Evolutionary conservation across 2,797 vertebrate species (phyloP), one percentile per base, ranked within the genome.

Genomic region (Austrolebias charrua): DNA sequence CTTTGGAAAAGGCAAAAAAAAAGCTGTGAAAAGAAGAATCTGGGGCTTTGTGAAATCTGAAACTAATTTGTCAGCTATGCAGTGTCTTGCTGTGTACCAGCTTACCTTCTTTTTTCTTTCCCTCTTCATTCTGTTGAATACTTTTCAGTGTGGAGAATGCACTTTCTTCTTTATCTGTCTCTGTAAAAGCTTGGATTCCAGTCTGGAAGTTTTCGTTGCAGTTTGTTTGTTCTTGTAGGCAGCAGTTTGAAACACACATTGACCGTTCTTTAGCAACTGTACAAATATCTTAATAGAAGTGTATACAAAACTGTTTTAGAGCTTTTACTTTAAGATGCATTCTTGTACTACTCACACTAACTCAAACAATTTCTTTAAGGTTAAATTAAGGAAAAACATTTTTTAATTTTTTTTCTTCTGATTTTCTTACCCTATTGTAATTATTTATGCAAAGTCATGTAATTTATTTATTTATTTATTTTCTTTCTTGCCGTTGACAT

Each of bases 31-130:
- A 86, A 83, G 71, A 87, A 80, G 83, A 89, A 76, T 86, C 82
- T 81, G 89, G 85, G 91, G 90, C 85, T 89, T 85, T 87, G 86
- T 88, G 86, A 91, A 90, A 90, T 91, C 82, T 86, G 80, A 92
- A 84, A 84, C 83, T 75, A 85, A 91, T 89, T 89, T 89, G 88
- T 91, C 88, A 89, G 92, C 92, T 93, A 93, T 93, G 91, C 92
- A 93, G 91, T 90, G 90, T 92, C 88, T 89, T 88, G 84, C 90
- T 91, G 90, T 92, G 84, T 90, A 91, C 90, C 92, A 93, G 92
- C 91, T 91, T 89, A 86, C 80, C 84, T 88, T 90, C 82, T 90
- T 82, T 89, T 90, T 91, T 89, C 11, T 40, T 40, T 40, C 38
- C 84, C 89, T 88, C 86, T 90, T 91, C 80, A 77, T 92, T 90